These are phyloP conservation scores for Osmerus mordax DNA, from an alignment of 2,113 vertebrate genomes.

Conservation along the genomic window DNA sequence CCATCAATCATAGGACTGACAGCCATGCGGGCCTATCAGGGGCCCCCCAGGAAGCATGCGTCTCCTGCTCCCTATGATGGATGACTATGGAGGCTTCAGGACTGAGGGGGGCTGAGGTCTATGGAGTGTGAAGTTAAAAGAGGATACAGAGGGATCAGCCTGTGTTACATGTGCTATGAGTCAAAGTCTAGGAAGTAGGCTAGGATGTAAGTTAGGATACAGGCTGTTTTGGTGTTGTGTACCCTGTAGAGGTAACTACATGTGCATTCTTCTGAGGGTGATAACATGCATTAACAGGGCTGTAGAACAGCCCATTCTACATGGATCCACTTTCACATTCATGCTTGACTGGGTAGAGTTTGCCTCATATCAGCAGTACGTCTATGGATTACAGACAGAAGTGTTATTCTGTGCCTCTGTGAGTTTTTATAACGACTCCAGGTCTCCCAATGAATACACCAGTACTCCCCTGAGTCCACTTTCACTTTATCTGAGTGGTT, in stretches of 20 bases:
- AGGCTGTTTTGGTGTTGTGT: too few species aligned
- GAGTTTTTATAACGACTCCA: background rate
- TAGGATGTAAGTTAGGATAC: too few species aligned
- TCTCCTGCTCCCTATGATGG: conserved; percentile 60
- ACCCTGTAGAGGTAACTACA: too few species aligned
- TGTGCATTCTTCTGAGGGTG: too few species aligned
- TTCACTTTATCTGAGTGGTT: conserved; percentile 44
- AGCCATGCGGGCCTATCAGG: conserved; percentile 33
- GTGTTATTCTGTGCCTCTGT: background rate
- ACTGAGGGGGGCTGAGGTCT: conserved; percentile 50
- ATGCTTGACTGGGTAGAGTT: too few species aligned
- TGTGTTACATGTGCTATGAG: background rate
- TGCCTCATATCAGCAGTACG: too few species aligned
- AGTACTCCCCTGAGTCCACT: conserved; percentile 31
- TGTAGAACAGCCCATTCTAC: too few species aligned
- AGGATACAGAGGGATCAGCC: background rate
- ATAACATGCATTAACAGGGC: too few species aligned
- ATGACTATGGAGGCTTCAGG: conserved; percentile 42
- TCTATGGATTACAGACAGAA: too few species aligned
- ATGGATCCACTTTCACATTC: too few species aligned
- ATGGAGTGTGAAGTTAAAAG: conserved; percentile 50
- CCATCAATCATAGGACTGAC: conserved; percentile 66
- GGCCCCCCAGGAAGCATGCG: conserved; percentile 55
- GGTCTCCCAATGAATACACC: conserved; percentile 22
- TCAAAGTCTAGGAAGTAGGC: too few species aligned